Evolutionary conservation across 1,140 invertebrate genomes (phyloP), one percentile per base, ranked within the genome.

Genomic region (Drosophila equinoxialis): DNA sequence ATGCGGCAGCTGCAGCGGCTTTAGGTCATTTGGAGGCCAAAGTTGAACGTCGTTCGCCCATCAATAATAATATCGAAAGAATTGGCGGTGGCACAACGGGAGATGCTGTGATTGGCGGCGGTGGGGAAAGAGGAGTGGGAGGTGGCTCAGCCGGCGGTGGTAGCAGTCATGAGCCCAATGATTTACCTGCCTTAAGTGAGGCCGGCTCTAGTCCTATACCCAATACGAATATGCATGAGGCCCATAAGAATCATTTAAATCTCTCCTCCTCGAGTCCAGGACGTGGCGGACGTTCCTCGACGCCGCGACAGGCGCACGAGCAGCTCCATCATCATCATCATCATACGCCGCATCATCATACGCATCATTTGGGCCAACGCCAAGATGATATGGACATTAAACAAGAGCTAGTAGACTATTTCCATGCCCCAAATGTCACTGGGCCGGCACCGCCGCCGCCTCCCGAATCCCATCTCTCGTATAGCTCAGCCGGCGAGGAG

Each of bases 141-240:
- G 75, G 33, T 7, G 48, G 54, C 1, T 10, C 45, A 23, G 48
- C 20, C 2, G 74, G 79, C 1, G 74, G 69, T 0, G 60, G 75
- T 5, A 68, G 77, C 6, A 76, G 68, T 23, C 68, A 62, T 6
- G 48, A 81, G 3, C 61, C 58, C 14, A 73, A 74, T 30, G 68
- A 73, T 51, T 26, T 30, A 55, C 42, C 37, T 11, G 51, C 84
- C 0, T 11, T 75, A 5, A 89, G 89, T 14, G 90, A 91, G 37
- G 73, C 82, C n/a, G 85, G 90, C 26, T 91, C 90, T 26, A 91
- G 90, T 83, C 90, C 90, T 64, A 90, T 91, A 77, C 90, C 90
- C 54, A 91, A 91, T 51, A 90, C 90, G 41, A 91, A 90, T 6
- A 91, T 83, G 74, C 86, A 82, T 51, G 90, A 91, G 77, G 84